Base-by-base conservation (phyloP, 2,797 vertebrate species). In the Perodicticus potto region DNA sequence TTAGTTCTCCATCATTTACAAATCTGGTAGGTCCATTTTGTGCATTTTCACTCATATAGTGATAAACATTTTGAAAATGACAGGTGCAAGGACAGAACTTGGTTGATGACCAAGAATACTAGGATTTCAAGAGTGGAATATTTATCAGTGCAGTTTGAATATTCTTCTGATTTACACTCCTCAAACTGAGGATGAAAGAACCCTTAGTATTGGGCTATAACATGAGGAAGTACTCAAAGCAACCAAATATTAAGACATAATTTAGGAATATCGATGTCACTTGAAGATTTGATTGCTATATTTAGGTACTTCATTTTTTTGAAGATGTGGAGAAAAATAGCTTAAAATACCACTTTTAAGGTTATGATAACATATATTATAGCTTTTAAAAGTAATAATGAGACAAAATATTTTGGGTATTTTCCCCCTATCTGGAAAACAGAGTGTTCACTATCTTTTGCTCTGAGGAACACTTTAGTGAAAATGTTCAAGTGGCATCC, bases 51-150 rank as follows among this genome's bases (percentile, higher is more conserved):
- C 86, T 72, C 49, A 70, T 9, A 8, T 72, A 61, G 25, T 81
- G 32, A 85, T 78, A 84, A 95, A 78, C 20, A 43, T 86, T 77
- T 85, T 73, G 5, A 72, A 84, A 93, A 85, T 63, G 93, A 14
- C 77, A 83, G 7, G 3, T 25, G 37, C 11, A 57, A 70, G 11
- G 76, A 80, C 34, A 78, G 29, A 78, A 63, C 57, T 23, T 81
- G 45, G 27, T 34, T 11, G 25, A 85, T 85, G 77, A 85, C 10
- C 14, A 74, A 17, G 27, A 90, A 6, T 67, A 17, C 37, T 87
- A 85, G 12, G 4, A 55, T 25, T 80, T 86, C 55, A 89, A 80
- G 55, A 86, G 25, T 20, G 77, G 63, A 72, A 23, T 86, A 63
- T 69, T 63, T 86, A 37, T 76, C 16, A 45, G 4, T 70, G 23